phyloP scores from a whole-genome alignment of 53 echinoderm and acorn worm genomes.

The Arbacia lixula region DNA sequence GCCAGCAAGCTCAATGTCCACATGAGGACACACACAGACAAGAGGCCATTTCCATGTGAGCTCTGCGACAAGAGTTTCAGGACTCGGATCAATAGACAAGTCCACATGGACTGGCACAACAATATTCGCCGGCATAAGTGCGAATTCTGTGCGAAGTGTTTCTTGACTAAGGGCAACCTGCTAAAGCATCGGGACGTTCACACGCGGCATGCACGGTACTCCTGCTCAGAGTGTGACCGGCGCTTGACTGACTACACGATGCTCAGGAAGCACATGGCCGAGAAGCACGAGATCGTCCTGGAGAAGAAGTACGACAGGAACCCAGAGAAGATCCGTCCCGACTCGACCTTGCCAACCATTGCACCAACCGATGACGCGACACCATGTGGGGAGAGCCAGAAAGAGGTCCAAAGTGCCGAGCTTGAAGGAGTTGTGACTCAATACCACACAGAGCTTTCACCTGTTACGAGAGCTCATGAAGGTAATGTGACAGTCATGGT shows the following conservation, averaged over 20 bases:
- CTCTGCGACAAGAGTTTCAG: background rate
- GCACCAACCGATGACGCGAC: too few species aligned
- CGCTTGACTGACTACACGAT: background rate
- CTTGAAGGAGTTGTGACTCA: too few species aligned
- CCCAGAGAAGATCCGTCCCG: too few species aligned
- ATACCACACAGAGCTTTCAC: too few species aligned
- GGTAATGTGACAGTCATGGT: too few species aligned
- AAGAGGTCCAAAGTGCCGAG: too few species aligned
- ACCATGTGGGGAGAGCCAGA: too few species aligned
- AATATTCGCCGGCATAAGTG: background rate
- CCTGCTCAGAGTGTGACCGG: background rate
- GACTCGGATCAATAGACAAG: background rate
- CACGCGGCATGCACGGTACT: background rate
- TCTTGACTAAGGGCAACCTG: constrained; percentile 3
- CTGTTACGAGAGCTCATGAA: too few species aligned
- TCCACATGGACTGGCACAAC: constrained; percentile 6
- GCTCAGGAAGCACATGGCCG: constrained; percentile 2
- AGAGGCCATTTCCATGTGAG: background rate
- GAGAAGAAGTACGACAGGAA: too few species aligned
- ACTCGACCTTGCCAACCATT: too few species aligned
- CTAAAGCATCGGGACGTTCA: background rate
- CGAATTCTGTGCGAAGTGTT: background rate
- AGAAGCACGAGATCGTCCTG: background rate
- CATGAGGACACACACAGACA: background rate
- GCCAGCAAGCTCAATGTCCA: background rate